Evolutionary conservation across 2,797 vertebrate species (phyloP).

Genomic region (Sebastes steindachneri): DNA sequence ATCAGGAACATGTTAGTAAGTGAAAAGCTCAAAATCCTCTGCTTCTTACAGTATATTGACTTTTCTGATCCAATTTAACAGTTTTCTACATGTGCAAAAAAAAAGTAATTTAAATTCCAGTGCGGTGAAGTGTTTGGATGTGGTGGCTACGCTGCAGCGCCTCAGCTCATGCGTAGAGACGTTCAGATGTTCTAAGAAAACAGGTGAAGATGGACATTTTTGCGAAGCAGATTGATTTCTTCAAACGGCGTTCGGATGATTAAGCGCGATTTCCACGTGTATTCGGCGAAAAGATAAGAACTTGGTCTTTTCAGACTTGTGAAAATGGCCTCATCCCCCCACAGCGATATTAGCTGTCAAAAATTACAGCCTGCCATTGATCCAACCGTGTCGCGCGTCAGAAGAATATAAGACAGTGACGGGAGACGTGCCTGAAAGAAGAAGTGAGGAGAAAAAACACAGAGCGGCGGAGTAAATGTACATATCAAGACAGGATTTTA

Average conservation of each 20-base stretch:
- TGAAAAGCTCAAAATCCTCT: not conserved
- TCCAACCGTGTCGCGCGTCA: slow-evolving; percentile 28
- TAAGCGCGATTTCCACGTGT: not conserved
- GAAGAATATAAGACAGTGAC: slow-evolving; percentile 29
- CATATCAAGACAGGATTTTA: slow-evolving; percentile 72
- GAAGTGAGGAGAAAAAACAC: slow-evolving; percentile 50
- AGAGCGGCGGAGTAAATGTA: slow-evolving; percentile 64
- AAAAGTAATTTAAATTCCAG: not conserved
- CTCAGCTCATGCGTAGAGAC: not conserved
- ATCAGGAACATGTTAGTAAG: not conserved
- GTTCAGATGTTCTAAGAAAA: not conserved
- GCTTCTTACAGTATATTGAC: not conserved
- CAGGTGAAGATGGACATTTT: not conserved
- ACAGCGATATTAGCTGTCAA: slow-evolving; percentile 53
- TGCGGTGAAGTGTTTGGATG: not conserved
- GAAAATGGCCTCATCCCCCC: slow-evolving; percentile 29
- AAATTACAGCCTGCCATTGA: slow-evolving; percentile 62
- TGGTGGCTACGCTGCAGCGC: not conserved
- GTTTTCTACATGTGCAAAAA: not conserved
- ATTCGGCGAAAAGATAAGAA: slow-evolving; percentile 10
- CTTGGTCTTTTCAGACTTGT: slow-evolving; percentile 21
- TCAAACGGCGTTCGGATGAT: not conserved
- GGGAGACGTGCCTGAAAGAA: slow-evolving; percentile 17
- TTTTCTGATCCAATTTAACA: slow-evolving; percentile 10
- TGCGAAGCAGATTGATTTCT: not conserved